Base-by-base conservation (phyloP, 2,113 vertebrate species). In the Verasper variegatus region DNA sequence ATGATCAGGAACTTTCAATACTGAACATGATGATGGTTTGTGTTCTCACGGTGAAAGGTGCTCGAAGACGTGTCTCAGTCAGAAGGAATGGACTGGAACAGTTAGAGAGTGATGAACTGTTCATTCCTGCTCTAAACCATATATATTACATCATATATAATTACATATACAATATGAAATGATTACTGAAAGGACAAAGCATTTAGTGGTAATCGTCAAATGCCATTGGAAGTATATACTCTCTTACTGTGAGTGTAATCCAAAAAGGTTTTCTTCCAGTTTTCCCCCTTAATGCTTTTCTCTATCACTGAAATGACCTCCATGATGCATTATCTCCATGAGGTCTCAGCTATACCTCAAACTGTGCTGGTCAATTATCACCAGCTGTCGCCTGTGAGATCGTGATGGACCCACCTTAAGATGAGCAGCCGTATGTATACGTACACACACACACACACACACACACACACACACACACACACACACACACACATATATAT, bases 311-410 rank as follows among this genome's bases (percentile, higher is more conserved):
- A 73, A 72, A 57, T 24, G n/a, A 45, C 45, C 26, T 31, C 40
- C 23, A n/a, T 6, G 10, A 71, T 51, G 37, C 51, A 49, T 27
- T 3, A 57, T 6, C 66, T 56, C 62, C 35, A 9, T 0, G 10
- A 68, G 56, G 74, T 60, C 63, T 61, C 35, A 17, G 20, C 71
- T 65, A 14, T 31, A n/a, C 52, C 42, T n/a, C 72, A 52, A 26
- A 68, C 62, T 61, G 40, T 11, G 2, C 67, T 1, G 5, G 11
- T 63, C 72, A 68, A 56, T 85, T 75, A 78, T 85, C 69, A 68
- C 61, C 71, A 59, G 61, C 67, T 62, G 71, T 49, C 58, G 37
- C 24, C 26, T 42, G 40, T 17, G 20, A 31, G 64, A 64, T 68
- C 24, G 12, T 27, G 13, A 31, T 42, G 27, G 59, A 71, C 45